phyloP scores from a whole-genome alignment of 2,797 vertebrate genomes.

The Chloroceryle amazona region DNA sequence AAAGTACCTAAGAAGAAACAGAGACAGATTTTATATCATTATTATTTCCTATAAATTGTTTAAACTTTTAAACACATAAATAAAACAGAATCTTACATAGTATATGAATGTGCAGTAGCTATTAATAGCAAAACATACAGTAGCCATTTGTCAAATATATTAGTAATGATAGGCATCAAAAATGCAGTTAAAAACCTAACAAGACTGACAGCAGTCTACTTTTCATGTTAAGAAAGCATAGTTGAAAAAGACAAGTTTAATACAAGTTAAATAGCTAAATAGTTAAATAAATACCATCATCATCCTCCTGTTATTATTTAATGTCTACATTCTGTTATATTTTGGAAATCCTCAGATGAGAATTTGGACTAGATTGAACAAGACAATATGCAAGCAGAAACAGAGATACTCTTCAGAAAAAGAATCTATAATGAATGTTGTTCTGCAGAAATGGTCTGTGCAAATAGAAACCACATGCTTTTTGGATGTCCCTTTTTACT shows the following conservation, averaged over 20 bases:
- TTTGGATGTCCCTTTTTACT: background rate
- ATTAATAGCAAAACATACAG: background rate
- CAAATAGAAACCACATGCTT: background rate
- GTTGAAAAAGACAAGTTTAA: background rate
- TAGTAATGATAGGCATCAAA: background rate
- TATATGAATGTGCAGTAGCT: background rate
- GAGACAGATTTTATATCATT: background rate
- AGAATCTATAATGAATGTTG: background rate
- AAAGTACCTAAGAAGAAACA: slow-evolving; percentile 87
- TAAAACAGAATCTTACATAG: background rate
- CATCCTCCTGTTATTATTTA: background rate
- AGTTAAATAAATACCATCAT: background rate
- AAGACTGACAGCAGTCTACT: background rate
- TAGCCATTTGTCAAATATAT: background rate
- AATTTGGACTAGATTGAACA: background rate
- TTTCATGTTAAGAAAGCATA: background rate
- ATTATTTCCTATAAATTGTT: background rate
- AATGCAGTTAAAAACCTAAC: background rate
- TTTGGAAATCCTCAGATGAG: background rate
- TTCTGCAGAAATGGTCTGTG: background rate
- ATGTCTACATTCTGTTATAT: background rate
- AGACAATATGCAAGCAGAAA: background rate
- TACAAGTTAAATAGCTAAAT: background rate
- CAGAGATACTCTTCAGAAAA: background rate
- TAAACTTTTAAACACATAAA: background rate